Evolutionary conservation across 1,140 invertebrate species (phyloP).

Genomic region (Druon quercuslanigerum): DNA sequence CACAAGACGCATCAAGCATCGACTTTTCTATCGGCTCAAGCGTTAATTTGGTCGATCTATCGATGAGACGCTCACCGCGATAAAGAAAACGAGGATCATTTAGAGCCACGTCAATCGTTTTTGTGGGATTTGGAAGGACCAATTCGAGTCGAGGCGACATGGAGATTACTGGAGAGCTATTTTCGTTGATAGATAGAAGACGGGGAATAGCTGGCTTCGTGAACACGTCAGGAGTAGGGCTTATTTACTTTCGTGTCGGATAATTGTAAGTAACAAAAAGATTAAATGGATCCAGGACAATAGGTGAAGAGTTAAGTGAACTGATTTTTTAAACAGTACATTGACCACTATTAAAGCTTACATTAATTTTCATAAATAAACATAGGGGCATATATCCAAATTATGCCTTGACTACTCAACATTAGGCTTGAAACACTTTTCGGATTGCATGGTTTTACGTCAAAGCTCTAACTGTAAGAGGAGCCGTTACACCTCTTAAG

Average conservation of each 20-base stretch:
- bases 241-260: not conserved
- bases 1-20: not conserved
- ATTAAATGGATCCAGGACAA: not conserved
- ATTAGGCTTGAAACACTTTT: too few species aligned
- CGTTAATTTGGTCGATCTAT: slow-evolving; percentile 50
- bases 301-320: too few species aligned
- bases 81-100: not conserved
- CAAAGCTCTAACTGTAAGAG: too few species aligned
- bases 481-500: too few species aligned
- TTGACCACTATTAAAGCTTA: too few species aligned
- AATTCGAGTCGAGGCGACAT: slow-evolving; percentile 39
- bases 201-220: not conserved
- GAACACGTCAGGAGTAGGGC: too few species aligned
- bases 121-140: slow-evolving; percentile 41
- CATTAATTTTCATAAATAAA: too few species aligned
- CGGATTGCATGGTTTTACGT: too few species aligned
- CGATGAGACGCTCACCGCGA: not conserved
- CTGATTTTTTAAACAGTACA: too few species aligned
- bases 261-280: slow-evolving; percentile 1
- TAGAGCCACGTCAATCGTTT: slow-evolving; percentile 36
- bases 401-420: too few species aligned
- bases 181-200: not conserved
- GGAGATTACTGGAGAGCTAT: not conserved
- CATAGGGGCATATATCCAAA: too few species aligned
- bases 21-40: not conserved